A percentile compares a stretch with the other conserved stretches of the same genome.
Evolutionary conservation across 2,797 vertebrate species (phyloP).

Genomic region (Spheniscus humboldti): DNA sequence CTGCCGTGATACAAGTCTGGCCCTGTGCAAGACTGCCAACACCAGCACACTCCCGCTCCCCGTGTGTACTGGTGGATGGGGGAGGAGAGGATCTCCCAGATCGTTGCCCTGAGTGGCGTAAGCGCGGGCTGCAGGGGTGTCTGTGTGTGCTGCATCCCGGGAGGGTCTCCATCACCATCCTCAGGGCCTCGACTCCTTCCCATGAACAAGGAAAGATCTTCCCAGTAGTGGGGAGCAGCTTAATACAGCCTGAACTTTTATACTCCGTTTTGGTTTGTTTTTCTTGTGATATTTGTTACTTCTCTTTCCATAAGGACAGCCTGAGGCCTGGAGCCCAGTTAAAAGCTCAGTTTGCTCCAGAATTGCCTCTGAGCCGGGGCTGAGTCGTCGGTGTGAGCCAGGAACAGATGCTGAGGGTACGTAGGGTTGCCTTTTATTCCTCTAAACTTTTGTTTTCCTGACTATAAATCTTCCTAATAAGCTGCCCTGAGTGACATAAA

Average conservation of each 20-base stretch:
- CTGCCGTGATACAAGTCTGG: neutral
- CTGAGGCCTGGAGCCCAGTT: constrained; percentile 27
- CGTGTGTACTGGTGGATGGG: neutral
- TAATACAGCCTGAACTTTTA: neutral
- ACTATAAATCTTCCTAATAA: constrained; percentile 24
- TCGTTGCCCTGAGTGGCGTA: rapidly evolving
- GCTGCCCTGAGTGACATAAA: neutral
- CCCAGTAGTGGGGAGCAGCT: neutral
- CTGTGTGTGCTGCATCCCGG: neutral
- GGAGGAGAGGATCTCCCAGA: neutral
- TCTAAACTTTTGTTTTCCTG: constrained; percentile 39
- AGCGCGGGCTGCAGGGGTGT: rapidly evolving
- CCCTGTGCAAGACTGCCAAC: rapidly evolving
- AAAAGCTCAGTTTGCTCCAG: constrained; percentile 46
- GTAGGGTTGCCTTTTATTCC: constrained; percentile 25
- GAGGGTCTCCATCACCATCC: neutral
- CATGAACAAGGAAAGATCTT: neutral
- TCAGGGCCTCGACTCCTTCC: neutral
- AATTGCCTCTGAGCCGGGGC: constrained; percentile 29
- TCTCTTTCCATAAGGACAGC: neutral
- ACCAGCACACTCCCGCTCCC: neutral
- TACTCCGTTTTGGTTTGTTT: neutral
- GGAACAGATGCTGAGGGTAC: constrained; percentile 53
- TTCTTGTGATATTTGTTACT: constrained; percentile 8
- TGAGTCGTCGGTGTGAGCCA: constrained; percentile 9